Conservation (phyloP, 1,140 invertebrate genomes). For the Battus philenor region DNA sequence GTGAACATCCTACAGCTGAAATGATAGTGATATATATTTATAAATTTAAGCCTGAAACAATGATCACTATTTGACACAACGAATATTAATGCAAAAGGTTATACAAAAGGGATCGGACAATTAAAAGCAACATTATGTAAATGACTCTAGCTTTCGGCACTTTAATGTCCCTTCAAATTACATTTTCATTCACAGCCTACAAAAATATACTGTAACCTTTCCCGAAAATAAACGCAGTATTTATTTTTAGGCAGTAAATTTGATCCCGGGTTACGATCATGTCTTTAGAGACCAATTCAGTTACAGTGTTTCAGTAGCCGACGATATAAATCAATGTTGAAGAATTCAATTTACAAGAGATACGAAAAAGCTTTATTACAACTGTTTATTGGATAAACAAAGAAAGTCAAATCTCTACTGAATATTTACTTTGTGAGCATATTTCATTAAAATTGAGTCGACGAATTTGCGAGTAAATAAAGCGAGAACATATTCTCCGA, state of each 20-base stretch:
- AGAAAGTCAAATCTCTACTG: no score
- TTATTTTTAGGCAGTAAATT: slow-evolving; percentile 7
- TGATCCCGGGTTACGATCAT: slow-evolving; percentile 1
- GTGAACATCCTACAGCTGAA: no score
- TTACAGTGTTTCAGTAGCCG: neutral
- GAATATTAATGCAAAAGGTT: no score
- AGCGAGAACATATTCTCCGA: no score
- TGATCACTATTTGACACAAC: neutral
- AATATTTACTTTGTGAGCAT: no score
- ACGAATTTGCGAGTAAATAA: no score
- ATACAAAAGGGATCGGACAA: no score
- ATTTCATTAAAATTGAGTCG: no score
- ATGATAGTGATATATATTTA: neutral
- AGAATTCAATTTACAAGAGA: slow-evolving; percentile 8
- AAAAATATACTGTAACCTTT: neutral
- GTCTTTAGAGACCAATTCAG: slow-evolving; percentile 7
- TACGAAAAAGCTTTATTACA: slow-evolving; percentile 7
- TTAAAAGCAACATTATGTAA: no score
- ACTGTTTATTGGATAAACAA: slow-evolving; percentile 6
- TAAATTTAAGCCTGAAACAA: neutral
- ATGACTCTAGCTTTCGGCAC: neutral
- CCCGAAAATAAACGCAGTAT: neutral
- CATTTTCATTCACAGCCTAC: neutral
- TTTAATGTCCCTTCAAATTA: neutral
- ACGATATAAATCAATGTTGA: slow-evolving; percentile 8